Conservation (phyloP, 2,888 invertebrate genomes). For the Pristionchus maxplancki region DNA sequence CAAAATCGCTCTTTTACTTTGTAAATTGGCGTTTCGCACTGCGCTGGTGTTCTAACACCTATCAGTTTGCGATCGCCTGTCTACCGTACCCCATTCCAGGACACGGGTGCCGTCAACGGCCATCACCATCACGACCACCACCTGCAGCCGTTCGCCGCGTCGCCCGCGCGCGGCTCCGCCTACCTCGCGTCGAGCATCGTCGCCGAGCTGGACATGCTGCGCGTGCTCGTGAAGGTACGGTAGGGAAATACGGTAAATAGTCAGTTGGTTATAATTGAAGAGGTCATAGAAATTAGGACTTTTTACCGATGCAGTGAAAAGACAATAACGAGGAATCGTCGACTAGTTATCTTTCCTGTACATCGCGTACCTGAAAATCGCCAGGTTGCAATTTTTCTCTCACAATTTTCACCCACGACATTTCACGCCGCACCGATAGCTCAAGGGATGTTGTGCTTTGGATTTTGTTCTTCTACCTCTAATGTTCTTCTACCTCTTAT, state of each 20-base stretch:
- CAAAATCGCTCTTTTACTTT: no score
- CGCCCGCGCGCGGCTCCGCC: background rate
- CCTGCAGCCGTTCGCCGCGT: background rate
- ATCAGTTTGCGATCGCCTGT: no score
- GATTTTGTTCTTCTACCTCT: no score
- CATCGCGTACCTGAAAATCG: no score
- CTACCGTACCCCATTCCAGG: background rate
- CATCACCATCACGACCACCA: background rate
- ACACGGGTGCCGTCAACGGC: background rate
- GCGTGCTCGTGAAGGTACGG: conserved; percentile 33
- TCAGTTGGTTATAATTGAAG: background rate
- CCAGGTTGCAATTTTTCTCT: no score
- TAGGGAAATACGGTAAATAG: background rate
- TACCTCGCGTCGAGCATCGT: conserved; percentile 29
- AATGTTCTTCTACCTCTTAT: no score
- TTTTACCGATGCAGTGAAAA: no score
- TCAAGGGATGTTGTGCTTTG: background rate
- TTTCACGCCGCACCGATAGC: background rate
- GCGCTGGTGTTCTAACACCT: no score
- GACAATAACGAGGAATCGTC: no score
- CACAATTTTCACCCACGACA: background rate
- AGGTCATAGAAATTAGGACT: no score
- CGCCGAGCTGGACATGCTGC: conserved; percentile 37
- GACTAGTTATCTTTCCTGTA: no score
- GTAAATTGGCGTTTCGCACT: no score